Base-by-base conservation (phyloP, 2,797 vertebrate genomes). In the Mycteria americana region DNA sequence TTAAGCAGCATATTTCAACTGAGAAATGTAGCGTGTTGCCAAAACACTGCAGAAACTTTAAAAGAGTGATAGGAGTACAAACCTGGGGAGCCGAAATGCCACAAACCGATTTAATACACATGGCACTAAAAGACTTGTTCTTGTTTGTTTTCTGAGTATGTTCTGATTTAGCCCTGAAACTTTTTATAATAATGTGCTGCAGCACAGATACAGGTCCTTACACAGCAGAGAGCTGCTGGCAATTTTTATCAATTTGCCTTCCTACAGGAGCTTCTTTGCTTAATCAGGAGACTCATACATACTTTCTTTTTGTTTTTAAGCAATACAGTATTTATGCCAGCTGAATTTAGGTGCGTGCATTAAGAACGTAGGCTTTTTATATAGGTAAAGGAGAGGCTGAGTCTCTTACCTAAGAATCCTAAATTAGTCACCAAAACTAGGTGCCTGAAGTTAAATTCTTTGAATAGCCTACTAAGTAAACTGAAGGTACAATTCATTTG, bases 41-140 rank as follows among this genome's bases (percentile, higher is more conserved):
- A 96, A 93, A 95, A 91, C 53, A 46, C 60, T 54, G 64, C 75
- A 94, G 75, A 96, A 88, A 85, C 73, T 81, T 88, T 73, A 2
- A n/a, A 88, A 91, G 84, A 76, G 72, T 77, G 75, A 88, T 77
- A 68, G 84, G 51, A 75, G 30, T 12, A 59, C 73, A 81, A 70
- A 93, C 72, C 75, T 39, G n/a, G 43, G 50, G 65, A 94, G 91
- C 57, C 5, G 3, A 85, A 89, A 76, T 75, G 78, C 81, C 59
- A 72, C 54, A 64, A 54, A 78, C 41, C 56, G 79, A 85, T 92
- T 78, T 88, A 90, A 90, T 73, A 62, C n/a, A 68, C n/a, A 14
- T 46, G 78, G 68, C 57, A 78, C 45, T 88, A 25, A 83, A 85
- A 75, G 9, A 5, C 78, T 94, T 91, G 60, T 67, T 95, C 70